phyloP scores from a whole-genome alignment of 2,113 vertebrate species.

The Ranitomeya variabilis region DNA sequence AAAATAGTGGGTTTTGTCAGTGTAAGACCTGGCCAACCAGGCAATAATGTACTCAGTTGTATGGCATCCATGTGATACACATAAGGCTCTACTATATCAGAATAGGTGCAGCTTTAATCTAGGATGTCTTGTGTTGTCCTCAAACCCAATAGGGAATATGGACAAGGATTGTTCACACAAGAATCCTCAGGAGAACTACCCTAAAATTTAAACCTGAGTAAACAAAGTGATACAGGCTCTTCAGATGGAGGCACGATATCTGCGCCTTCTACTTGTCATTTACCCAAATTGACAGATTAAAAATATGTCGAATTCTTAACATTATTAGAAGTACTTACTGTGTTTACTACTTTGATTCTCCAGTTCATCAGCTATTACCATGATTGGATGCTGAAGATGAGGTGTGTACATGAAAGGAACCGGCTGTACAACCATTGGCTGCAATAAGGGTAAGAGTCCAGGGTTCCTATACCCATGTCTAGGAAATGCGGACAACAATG shows the following conservation, averaged over 20 bases:
- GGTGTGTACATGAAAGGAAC: constrained; percentile 88
- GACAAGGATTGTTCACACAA: too few species aligned
- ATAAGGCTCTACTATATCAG: too few species aligned
- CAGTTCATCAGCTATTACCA: constrained; percentile 84
- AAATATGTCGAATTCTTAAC: background rate
- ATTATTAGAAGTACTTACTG: constrained; percentile 70
- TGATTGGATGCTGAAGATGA: constrained; percentile 84
- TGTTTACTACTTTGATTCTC: constrained; percentile 76
- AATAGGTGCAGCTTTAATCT: too few species aligned
- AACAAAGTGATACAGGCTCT: too few species aligned
- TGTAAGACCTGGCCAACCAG: background rate
- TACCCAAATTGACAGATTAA: too few species aligned
- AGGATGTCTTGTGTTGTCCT: too few species aligned
- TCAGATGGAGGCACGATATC: background rate
- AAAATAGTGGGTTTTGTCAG: background rate
- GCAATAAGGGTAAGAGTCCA: constrained; percentile 85
- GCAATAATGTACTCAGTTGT: too few species aligned
- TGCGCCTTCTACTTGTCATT: too few species aligned
- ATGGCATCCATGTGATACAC: too few species aligned
- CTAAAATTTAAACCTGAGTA: too few species aligned
- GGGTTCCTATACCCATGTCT: constrained; percentile 76
- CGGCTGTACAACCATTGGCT: constrained; percentile 86
- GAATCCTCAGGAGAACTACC: too few species aligned
- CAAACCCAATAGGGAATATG: too few species aligned
- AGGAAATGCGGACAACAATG: constrained; percentile 78